Evolutionary conservation across 2,797 vertebrate genomes (phyloP).

Genomic region (Malacoraja senta): DNA sequence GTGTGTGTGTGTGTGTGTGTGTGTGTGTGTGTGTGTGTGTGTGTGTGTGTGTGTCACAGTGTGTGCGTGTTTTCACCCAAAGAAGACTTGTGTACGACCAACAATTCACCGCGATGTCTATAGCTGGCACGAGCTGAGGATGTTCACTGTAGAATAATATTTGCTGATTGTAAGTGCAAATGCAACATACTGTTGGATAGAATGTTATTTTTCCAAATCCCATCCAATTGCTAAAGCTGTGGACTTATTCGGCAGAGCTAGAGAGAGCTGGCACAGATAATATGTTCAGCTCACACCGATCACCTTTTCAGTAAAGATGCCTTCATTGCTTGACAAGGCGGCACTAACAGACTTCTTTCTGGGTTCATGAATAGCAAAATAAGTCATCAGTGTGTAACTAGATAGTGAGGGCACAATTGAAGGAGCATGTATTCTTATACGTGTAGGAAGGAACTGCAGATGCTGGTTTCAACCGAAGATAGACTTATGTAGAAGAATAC

Average conservation of each 20-base stretch:
- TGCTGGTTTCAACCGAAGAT: no score
- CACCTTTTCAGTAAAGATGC: background rate
- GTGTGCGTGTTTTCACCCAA: background rate
- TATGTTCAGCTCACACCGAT: background rate
- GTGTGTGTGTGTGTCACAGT: no score
- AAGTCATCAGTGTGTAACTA: background rate
- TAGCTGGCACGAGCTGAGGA: background rate
- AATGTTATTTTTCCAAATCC: background rate
- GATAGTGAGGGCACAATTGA: background rate
- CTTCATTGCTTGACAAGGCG: background rate
- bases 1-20: no score
- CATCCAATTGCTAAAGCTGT: background rate
- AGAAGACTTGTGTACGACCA: background rate
- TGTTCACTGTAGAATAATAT: background rate
- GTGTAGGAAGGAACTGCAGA: no score
- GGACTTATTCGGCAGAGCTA: background rate
- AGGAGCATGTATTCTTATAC: background rate
- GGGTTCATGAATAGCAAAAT: background rate
- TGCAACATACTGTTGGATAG: background rate
- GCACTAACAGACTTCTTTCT: background rate
- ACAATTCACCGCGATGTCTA: background rate
- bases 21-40: no score
- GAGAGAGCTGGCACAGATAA: background rate
- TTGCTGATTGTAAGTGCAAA: background rate
- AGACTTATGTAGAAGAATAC: no score